phyloP scores from a whole-genome alignment of 2,888 invertebrate species.

The Lithophane semibrunnea region DNA sequence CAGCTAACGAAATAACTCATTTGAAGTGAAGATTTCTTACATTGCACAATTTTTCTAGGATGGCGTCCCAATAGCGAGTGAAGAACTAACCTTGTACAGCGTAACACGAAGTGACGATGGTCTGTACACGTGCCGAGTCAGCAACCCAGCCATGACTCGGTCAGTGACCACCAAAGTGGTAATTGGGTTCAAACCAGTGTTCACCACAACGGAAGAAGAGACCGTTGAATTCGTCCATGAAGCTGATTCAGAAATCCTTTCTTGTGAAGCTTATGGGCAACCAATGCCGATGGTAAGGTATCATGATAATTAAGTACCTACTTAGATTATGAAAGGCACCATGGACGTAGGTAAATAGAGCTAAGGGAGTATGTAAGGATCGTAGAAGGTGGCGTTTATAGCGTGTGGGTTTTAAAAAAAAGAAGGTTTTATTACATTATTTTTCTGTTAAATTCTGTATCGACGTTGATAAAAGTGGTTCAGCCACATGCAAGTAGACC shows the following conservation, averaged over 20 bases:
- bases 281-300: conserved; percentile 72
- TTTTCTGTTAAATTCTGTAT: too few relatives aligned
- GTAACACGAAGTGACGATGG: conserved; percentile 70
- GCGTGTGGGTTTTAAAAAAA: too few relatives aligned
- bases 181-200: conserved; percentile 74
- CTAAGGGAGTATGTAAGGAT: not conserved
- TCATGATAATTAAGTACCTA: not conserved
- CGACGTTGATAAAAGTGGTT: too few relatives aligned
- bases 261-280: conserved; percentile 71
- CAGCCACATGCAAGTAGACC: too few relatives aligned
- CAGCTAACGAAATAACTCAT: not conserved
- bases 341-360: not conserved
- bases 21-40: not conserved
- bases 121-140: conserved; percentile 77
- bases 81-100: conserved; percentile 66
- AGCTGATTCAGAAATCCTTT: conserved; percentile 60
- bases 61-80: conserved; percentile 51
- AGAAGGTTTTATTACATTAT: too few relatives aligned
- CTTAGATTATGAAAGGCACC: not conserved
- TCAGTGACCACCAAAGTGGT: conserved; percentile 67
- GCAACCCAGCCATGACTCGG: conserved; percentile 61
- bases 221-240: conserved; percentile 63
- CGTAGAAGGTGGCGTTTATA: too few relatives aligned
- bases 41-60: conserved; percentile 62
- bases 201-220: conserved; percentile 62